A percentile compares a stretch with the other conserved stretches of the same genome.
Conservation (phyloP, 2,113 vertebrate species). For the Pagrus major region DNA sequence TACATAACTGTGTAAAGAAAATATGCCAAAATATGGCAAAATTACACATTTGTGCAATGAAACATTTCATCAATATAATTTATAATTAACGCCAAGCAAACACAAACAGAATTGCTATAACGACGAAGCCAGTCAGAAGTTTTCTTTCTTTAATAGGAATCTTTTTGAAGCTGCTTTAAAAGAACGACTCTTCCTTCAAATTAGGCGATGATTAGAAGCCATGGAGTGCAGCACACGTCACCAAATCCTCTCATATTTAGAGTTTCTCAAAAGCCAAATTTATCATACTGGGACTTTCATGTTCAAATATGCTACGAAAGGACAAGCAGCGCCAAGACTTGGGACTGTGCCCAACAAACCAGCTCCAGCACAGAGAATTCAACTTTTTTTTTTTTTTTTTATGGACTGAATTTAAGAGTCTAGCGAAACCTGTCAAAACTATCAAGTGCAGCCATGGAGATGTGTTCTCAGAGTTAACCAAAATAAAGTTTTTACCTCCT, state of each 20-base stretch:
- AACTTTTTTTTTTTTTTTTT: not conserved
- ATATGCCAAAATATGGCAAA: not conserved
- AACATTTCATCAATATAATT: not conserved
- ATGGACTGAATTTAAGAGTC: not conserved
- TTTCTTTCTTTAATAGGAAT: not conserved
- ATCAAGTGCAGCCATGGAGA: not conserved
- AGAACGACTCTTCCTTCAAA: not conserved
- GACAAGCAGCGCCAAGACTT: not conserved
- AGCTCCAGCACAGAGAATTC: not conserved
- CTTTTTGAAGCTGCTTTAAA: not conserved
- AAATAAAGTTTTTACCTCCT: not conserved
- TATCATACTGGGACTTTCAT: not conserved
- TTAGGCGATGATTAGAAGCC: not conserved
- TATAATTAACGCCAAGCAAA: not conserved
- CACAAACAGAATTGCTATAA: not conserved
- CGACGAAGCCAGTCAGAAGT: too few species aligned
- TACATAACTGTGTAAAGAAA: not conserved
- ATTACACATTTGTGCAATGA: not conserved
- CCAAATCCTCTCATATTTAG: conserved; percentile 8
- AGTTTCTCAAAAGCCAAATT: not conserved
- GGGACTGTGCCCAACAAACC: not conserved
- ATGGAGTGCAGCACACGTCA: not conserved
- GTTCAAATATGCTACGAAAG: conserved; percentile 5
- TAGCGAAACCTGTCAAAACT: conserved; percentile 7
- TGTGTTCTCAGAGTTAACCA: not conserved